These are phyloP conservation scores for Clarias pachynema DNA, from an alignment of 2,797 vertebrate genomes.

Conservation along the genomic window DNA sequence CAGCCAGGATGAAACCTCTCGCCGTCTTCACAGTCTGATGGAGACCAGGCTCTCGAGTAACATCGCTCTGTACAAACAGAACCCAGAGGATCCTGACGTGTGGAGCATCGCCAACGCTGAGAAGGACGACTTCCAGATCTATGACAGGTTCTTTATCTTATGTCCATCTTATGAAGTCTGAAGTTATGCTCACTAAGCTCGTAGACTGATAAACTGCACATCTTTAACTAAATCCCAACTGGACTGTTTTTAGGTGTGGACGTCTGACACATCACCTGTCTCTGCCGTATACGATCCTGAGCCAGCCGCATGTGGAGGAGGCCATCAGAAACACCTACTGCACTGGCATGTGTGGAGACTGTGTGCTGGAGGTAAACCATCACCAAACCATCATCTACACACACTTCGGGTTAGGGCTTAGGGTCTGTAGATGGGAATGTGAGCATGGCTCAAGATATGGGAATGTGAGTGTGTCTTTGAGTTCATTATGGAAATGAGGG, in stretches of 20 bases:
- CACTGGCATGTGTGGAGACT: slow-evolving; percentile 82
- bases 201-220: not conserved
- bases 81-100: slow-evolving; percentile 77
- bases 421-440: not conserved
- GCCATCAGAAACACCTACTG: slow-evolving; percentile 89
- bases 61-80: slow-evolving; percentile 87
- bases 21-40: slow-evolving; percentile 73
- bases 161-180: not conserved
- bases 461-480: not conserved
- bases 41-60: slow-evolving; percentile 74
- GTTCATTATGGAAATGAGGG: not conserved
- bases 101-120: slow-evolving; percentile 85
- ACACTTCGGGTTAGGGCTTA: not conserved
- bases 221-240: not conserved
- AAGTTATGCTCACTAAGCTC: not conserved
- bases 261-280: slow-evolving; percentile 86
- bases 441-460: not conserved
- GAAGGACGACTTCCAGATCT: slow-evolving; percentile 92
- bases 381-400: not conserved
- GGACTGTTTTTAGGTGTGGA: slow-evolving; percentile 82
- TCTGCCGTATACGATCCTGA: slow-evolving; percentile 86
- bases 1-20: slow-evolving; percentile 79
- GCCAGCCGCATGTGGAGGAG: slow-evolving; percentile 79
- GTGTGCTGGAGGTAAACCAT: slow-evolving; percentile 78
- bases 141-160: slow-evolving; percentile 83